Conservation (phyloP, 2,888 invertebrate genomes). For the Pilophorus perplexus region DNA sequence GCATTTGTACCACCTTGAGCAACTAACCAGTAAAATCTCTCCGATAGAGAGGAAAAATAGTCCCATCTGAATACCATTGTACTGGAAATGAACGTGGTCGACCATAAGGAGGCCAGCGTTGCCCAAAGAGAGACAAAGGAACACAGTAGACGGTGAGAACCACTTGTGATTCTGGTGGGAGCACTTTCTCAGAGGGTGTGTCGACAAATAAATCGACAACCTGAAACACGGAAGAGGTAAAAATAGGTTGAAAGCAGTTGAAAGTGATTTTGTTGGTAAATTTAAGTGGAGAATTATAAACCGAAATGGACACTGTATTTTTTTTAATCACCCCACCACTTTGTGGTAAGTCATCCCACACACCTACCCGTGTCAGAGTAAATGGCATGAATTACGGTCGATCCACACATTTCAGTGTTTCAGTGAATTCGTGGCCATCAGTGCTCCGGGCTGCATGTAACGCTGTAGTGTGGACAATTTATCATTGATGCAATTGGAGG, state of each 20-base stretch:
- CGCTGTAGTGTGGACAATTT: too few species aligned
- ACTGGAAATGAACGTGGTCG: constrained; percentile 98
- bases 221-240: constrained; percentile 26
- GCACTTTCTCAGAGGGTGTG: constrained; percentile 47
- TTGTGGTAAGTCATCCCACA: too few species aligned
- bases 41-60: constrained; percentile 76
- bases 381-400: too few species aligned
- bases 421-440: too few species aligned
- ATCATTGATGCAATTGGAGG: too few species aligned
- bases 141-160: constrained; percentile 56
- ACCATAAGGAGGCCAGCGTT: constrained; percentile 87
- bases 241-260: too few species aligned
- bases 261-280: background rate
- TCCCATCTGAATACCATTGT: constrained; percentile 94
- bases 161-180: constrained; percentile 56
- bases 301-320: background rate
- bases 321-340: background rate
- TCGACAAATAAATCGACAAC: constrained; percentile 31
- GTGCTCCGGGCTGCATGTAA: too few species aligned
- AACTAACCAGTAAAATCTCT: constrained; percentile 63
- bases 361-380: too few species aligned
- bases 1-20: too few species aligned
- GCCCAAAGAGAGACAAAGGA: constrained; percentile 67
- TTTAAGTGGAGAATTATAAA: background rate
- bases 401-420: too few species aligned